Evolutionary conservation across 2,888 invertebrate species (phyloP).

Genomic region (Caenorhabditis sp.): DNA sequence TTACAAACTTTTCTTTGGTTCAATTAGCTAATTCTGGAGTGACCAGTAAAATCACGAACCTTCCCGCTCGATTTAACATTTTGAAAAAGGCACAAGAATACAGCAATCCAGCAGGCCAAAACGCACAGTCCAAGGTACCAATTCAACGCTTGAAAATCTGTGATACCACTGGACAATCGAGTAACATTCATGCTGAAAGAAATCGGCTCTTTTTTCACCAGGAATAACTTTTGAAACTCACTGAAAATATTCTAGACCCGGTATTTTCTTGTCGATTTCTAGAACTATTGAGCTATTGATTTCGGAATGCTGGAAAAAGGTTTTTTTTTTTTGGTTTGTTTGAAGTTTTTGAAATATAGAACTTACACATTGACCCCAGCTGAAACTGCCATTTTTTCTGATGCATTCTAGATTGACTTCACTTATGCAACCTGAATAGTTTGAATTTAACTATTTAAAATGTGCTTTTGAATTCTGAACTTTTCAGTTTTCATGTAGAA

Average conservation of each 20-base stretch:
- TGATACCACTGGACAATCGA: constrained; percentile 63
- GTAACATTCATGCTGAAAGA: constrained; percentile 68
- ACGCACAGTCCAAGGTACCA: constrained; percentile 81
- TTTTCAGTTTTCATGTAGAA: too few relatives aligned
- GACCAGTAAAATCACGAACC: too few relatives aligned
- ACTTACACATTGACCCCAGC: neutral
- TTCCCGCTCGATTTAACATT: constrained; percentile 84
- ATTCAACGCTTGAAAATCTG: constrained; percentile 70
- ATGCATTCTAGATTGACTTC: neutral
- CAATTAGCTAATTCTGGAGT: too few relatives aligned
- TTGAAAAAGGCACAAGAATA: constrained; percentile 82
- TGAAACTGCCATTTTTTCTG: neutral
- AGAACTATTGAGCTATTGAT: neutral
- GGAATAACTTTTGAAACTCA: constrained; percentile 30
- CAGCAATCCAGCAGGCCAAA: constrained; percentile 82
- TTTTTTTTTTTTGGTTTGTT: neutral
- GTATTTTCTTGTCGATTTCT: constrained; percentile 58
- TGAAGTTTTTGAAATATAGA: neutral
- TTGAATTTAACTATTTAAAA: too few relatives aligned
- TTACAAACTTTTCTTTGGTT: too few relatives aligned
- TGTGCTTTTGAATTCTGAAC: too few relatives aligned
- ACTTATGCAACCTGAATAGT: neutral
- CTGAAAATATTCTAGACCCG: constrained; percentile 75
- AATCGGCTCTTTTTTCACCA: neutral
- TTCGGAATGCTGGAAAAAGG: neutral